phyloP scores from a whole-genome alignment of 2,113 vertebrate species.

The Channa maculata region DNA sequence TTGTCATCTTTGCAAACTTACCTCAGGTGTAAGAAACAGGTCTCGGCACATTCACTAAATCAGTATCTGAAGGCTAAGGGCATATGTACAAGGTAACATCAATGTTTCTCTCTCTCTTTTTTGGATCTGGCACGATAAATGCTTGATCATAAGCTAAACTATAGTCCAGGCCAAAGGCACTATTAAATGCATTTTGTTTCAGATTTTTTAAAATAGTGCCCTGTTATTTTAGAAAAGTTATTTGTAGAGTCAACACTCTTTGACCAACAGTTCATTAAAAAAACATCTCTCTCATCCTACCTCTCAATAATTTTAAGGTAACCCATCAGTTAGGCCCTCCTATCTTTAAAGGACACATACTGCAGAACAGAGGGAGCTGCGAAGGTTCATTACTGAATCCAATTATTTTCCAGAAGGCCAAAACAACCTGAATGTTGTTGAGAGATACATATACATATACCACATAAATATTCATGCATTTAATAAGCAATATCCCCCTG shows the following conservation, averaged over 20 bases:
- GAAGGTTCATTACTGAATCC: conserved; percentile 71
- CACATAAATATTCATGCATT: conserved; percentile 75
- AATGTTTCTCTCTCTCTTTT: not conserved
- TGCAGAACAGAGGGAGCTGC: conserved; percentile 62
- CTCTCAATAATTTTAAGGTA: conserved; percentile 1
- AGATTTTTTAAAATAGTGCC: not conserved
- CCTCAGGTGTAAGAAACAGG: conserved; percentile 8
- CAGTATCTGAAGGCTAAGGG: conserved; percentile 22
- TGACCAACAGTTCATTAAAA: not conserved
- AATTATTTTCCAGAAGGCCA: conserved; percentile 67
- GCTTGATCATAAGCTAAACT: not conserved
- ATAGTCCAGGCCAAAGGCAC: not conserved
- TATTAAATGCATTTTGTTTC: not conserved
- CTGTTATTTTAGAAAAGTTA: not conserved
- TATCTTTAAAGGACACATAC: conserved; percentile 60
- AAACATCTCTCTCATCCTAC: not conserved
- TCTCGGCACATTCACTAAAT: conserved; percentile 27
- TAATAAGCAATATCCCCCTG: conserved; percentile 74
- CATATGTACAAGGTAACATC: conserved; percentile 1
- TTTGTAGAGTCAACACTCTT: not conserved
- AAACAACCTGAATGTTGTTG: conserved; percentile 76
- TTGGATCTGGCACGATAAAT: not conserved
- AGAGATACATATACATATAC: conserved; percentile 70
- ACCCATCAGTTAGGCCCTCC: conserved; percentile 34
- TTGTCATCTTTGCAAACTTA: conserved; percentile 19